Evolutionary conservation across 2,113 vertebrate species (phyloP), one percentile per base, ranked within the genome.

Genomic region (Hippopotamus amphibius): DNA sequence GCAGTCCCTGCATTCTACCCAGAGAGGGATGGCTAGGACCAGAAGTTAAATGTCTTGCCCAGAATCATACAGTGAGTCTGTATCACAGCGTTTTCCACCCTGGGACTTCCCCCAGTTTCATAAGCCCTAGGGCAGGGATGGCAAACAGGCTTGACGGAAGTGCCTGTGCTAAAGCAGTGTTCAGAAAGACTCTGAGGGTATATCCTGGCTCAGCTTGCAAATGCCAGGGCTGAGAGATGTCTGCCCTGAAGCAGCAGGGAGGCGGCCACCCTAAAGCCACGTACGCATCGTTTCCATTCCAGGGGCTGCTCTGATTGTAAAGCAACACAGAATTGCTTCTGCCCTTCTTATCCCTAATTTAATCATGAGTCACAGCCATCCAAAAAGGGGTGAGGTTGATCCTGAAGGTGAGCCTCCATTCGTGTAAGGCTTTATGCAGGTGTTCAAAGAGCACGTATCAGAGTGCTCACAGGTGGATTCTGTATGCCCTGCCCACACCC

Each of bases 41-140:
- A 3, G 69, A 83, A 55, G 61, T 48, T 48, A 50, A 69, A 63
- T 19, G 14, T 16, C 46, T 80, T 55, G 37, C 30, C 30, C 37
- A 59, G 71, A 66, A 16, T 46, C 82, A 48, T 12, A 74, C 1
- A 41, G n/a, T 17, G 12, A 63, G n/a, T n/a, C 24, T 37, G 26
- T 14, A 37, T n/a, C 0, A 0, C 0, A 0, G 69, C 1, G 0
- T 26, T 46, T 72, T 19, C 59, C 16, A 46, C 2, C 9, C 59
- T 48, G 12, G 26, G 33, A 24, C 43, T 65, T 63, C 30, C 61
- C 16, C 37, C 9, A 17, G 57, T 9, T 82, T 69, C 66, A 9
- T 0, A 74, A 85, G 33, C 24, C 33, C 72, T 10, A 37, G 21
- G 84, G 43, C 59, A 86, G 37, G 72, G 43, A 22, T 19, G 10